phyloP scores from a whole-genome alignment of 2,113 vertebrate genomes.

The Phodopus roborovskii region DNA sequence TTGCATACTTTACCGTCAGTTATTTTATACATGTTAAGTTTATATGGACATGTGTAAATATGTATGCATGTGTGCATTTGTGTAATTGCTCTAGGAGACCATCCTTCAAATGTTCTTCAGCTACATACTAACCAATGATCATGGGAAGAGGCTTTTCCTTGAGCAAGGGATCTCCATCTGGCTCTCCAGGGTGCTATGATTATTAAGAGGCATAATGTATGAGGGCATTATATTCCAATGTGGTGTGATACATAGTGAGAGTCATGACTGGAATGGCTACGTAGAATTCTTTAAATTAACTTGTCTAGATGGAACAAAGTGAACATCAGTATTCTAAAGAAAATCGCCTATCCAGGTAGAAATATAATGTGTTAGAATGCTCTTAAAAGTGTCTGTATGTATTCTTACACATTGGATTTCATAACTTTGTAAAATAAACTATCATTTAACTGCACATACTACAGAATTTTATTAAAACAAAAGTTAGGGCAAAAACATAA shows the following conservation, averaged over 20 bases:
- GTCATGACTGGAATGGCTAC: slow-evolving; percentile 5
- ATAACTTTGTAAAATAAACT: background rate
- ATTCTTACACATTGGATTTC: background rate
- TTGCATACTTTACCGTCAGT: background rate
- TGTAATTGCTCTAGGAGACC: background rate
- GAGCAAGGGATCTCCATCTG: background rate
- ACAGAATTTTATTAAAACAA: background rate
- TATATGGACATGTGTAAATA: background rate
- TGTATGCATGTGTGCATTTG: background rate
- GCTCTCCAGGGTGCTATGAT: background rate
- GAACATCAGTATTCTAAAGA: background rate
- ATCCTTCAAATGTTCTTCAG: background rate
- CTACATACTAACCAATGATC: background rate
- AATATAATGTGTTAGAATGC: slow-evolving; percentile 7
- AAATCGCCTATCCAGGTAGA: background rate
- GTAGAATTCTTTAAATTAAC: slow-evolving; percentile 16
- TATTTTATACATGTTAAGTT: background rate
- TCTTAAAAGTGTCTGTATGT: background rate
- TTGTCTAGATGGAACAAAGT: background rate
- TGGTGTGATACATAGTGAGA: background rate
- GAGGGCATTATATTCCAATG: background rate
- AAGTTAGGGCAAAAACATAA: background rate
- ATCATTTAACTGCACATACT: background rate
- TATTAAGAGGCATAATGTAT: slow-evolving; percentile 21
- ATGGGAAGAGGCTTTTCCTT: background rate